A percentile compares a stretch with the other conserved stretches of the same genome.
These are phyloP conservation scores for Cichlasoma orientale DNA, from an alignment of 2,797 vertebrate genomes.

Conservation along the genomic window DNA sequence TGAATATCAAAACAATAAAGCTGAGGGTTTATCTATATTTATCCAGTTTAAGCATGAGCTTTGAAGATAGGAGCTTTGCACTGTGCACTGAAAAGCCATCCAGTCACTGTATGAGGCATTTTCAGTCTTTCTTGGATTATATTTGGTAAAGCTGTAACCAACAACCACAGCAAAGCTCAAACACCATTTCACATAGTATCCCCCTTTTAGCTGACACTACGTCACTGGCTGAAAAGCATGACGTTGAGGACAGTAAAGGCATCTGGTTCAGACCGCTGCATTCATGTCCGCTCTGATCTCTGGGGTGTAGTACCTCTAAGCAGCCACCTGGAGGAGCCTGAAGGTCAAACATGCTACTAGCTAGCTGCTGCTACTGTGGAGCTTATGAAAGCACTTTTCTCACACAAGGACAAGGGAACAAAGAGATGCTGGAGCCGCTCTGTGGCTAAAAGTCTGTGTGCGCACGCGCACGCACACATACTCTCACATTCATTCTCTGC, in stretches of 20 bases:
- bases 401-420: constrained; percentile 80
- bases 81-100: background rate
- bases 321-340: constrained; percentile 74
- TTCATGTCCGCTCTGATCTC: constrained; percentile 13
- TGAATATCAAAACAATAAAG: constrained; percentile 7
- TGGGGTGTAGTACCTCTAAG: constrained; percentile 47
- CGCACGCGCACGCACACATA: background rate
- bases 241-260: constrained; percentile 3
- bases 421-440: constrained; percentile 76
- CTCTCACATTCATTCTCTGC: constrained; percentile 40
- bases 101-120: background rate
- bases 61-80: background rate
- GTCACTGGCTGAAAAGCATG: background rate
- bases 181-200: background rate
- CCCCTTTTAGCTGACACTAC: background rate
- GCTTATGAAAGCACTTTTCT: constrained; percentile 76
- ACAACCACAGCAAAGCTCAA: background rate
- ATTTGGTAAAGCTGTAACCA: background rate
- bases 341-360: constrained; percentile 78
- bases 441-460: constrained; percentile 32
- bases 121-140: background rate
- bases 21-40: background rate
- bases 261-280: constrained; percentile 14
- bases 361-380: constrained; percentile 63
- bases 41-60: background rate